Evolutionary conservation across 2,888 invertebrate species (phyloP), one percentile per base, ranked within the genome.

Genomic region (Hirtodrosophila alboralis): DNA sequence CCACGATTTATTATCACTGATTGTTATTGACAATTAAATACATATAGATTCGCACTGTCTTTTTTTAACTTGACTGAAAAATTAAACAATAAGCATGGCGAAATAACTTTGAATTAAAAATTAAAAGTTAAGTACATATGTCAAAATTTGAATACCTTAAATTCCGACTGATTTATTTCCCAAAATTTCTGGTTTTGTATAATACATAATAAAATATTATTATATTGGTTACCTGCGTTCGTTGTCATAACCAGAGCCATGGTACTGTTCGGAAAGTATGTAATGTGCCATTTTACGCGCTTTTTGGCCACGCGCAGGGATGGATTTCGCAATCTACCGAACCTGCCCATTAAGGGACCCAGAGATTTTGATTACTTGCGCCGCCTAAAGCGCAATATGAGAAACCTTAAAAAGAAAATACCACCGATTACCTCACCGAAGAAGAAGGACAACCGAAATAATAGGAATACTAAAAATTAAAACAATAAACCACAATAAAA

Each of bases 311-410:
- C 41, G 0, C 51, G 49, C 0, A 66, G 45, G 27, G 47, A 54
- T 26, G 37, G 57, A 2, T 26, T 43, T 0, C 66, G 47, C 1
- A 66, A 57, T 14, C 8, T 23, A 13, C 28, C n/a, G n/a, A 54
- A 26, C n/a, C 4, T 70, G 16, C 74, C 71, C 0, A 51, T 72
- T 7, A 75, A 57, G 6, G 73, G 76, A 3, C 73, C 75, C 2
- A 49, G 69, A 10, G 65, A 75, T 7, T 75, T 16, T 40, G 69
- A 76, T 13, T 73, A 73, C 28, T 70, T 45, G 68, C 63, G 60
- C 1, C 23, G 33, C 0, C 14, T 72, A 8, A 52, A 36, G 5
- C 68, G 61, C 1, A 44, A 41, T 0, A 18, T 30, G 0, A 66
- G 18, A 44, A 16, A 33, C 6, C 26, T 44, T 2, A 45, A 44